These are phyloP conservation scores for Smittia sp. DNA, from an alignment of 2,888 invertebrate species.

Conservation along the genomic window DNA sequence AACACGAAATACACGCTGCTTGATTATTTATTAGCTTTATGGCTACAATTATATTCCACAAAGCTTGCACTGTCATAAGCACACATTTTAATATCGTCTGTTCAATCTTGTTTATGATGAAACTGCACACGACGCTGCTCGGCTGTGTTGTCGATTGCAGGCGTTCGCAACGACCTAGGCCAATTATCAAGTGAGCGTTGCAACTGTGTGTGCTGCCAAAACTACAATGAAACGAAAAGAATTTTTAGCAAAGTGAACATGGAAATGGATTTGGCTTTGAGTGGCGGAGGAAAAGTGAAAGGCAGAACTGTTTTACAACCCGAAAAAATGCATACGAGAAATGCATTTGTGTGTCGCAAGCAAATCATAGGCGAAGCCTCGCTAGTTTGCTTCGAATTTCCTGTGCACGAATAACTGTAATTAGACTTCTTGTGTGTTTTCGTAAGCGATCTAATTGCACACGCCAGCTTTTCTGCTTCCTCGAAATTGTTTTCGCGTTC, in stretches of 20 bases:
- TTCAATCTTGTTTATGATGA: neutral
- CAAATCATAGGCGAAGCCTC: neutral
- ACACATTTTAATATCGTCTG: neutral
- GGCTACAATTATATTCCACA: constrained; percentile 1
- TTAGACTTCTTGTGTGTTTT: constrained; percentile 33
- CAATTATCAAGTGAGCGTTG: neutral
- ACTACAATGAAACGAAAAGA: neutral
- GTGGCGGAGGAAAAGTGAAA: constrained; percentile 22
- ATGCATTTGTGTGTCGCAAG: constrained; percentile 9
- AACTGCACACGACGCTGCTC: neutral
- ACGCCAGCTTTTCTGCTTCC: constrained; percentile 31
- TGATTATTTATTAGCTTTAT: constrained; percentile 8
- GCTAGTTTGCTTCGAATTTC: constrained; percentile 6
- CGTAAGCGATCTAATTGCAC: constrained; percentile 33
- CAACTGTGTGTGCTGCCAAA: neutral
- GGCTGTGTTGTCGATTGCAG: neutral
- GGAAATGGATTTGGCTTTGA: neutral
- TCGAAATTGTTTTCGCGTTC: constrained; percentile 19
- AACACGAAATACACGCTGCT: neutral
- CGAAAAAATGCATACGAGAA: constrained; percentile 1
- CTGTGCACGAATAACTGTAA: constrained; percentile 36
- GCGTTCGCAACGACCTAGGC: neutral
- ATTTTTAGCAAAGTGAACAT: neutral
- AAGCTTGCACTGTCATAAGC: constrained; percentile 8
- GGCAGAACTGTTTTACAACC: neutral